Evolutionary conservation across 1,140 invertebrate species (phyloP), one percentile per base, ranked within the genome.

Genomic region (Anoplophora glabripennis): DNA sequence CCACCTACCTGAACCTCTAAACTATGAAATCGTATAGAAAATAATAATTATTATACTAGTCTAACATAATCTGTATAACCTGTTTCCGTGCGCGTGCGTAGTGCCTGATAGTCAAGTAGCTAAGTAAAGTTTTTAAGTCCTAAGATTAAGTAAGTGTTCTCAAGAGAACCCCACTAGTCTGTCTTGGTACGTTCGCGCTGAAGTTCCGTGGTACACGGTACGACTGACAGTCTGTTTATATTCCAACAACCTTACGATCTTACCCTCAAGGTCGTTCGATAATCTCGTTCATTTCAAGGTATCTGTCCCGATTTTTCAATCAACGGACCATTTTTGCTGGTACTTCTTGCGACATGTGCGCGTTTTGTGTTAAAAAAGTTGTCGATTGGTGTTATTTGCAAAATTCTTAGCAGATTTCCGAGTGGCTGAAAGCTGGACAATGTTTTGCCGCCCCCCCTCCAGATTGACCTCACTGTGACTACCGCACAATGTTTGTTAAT

Each of bases 321-420:
- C 21, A 28, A 36, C 8, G 33, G 57, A 9, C 28, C 14, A 21
- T 59, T 57, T 62, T 62, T 59, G 37, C 46, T n/a, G 28, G 8
- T n/a, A 41, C 34, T 28, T 11, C 12, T 14, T 47, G 33, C 45
- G 53, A 28, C 38, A 15, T 42, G 46, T 42, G 14, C 14, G 51
- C 40, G 51, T 57, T 61, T 38, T 58, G 59, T 54, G 51, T n/a
- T 33, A 44, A 51, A 44, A 48, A 37, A 52, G 57, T 40, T 35
- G 41, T 36, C 49, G 53, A 54, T 55, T 51, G 38, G 59, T 65
- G 56, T 53, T 61, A 64, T 68, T 68, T 35, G 51, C 41, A 34
- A 53, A 60, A 66, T 70, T 70, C 47, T 41, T 51, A 68, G 61
- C 68, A 70, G 68, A 70, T 68, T 70, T 66, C 63, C 64, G 46